Evolutionary conservation across 2,797 vertebrate genomes (phyloP).

Genomic region (Sebastolobus altivelis): DNA sequence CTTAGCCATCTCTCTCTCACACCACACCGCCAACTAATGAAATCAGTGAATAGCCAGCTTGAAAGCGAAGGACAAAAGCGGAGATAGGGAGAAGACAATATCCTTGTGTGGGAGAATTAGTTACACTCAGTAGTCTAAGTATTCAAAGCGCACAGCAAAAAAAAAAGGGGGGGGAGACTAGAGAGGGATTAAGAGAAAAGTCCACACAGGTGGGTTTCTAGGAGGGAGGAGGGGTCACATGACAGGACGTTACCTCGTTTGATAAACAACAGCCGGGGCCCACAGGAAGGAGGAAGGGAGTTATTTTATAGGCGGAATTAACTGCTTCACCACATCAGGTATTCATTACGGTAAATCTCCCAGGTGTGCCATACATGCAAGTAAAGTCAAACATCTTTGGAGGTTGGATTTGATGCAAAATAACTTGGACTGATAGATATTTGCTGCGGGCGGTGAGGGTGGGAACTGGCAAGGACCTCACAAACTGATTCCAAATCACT

Average conservation of each 20-base stretch:
- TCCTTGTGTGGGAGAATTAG: slow-evolving; percentile 89
- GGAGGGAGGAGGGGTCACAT: slow-evolving; percentile 80
- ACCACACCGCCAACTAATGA: slow-evolving; percentile 79
- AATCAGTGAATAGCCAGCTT: slow-evolving; percentile 81
- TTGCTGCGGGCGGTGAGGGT: slow-evolving; percentile 6
- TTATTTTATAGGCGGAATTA: slow-evolving; percentile 82
- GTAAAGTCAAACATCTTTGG: slow-evolving; percentile 52
- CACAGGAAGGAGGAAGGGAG: slow-evolving; percentile 82
- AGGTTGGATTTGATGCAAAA: slow-evolving; percentile 43
- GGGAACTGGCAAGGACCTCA: slow-evolving; percentile 4
- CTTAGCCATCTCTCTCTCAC: slow-evolving; percentile 52
- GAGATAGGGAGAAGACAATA: slow-evolving; percentile 84
- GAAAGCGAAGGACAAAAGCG: slow-evolving; percentile 82
- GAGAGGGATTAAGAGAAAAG: slow-evolving; percentile 84
- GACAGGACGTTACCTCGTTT: slow-evolving; percentile 85
- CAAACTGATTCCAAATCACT: slow-evolving; percentile 2
- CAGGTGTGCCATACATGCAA: slow-evolving; percentile 72
- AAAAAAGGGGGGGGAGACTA: slow-evolving; percentile 35
- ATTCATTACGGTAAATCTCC: slow-evolving; percentile 79
- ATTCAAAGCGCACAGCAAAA: slow-evolving; percentile 80
- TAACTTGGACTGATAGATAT: slow-evolving; percentile 22
- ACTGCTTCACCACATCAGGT: slow-evolving; percentile 77
- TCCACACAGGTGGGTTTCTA: slow-evolving; percentile 85
- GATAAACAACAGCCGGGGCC: slow-evolving; percentile 80
- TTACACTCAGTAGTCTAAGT: slow-evolving; percentile 88